phyloP scores from a whole-genome alignment of 1,140 invertebrate species.

The Drosophila pectinifera region DNA sequence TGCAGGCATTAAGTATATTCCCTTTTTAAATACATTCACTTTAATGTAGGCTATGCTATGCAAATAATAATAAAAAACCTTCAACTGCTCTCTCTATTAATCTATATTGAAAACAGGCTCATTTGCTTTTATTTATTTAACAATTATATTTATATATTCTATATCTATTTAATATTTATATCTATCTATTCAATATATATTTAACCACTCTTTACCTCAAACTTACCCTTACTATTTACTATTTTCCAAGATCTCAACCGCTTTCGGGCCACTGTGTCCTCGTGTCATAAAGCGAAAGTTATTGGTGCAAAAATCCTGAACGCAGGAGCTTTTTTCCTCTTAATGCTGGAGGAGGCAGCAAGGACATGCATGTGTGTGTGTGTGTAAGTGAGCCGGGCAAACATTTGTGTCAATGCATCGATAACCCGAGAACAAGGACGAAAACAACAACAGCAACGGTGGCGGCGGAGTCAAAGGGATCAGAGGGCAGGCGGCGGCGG shows the following conservation, averaged over 20 bases:
- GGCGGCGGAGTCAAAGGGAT: conserved; percentile 55
- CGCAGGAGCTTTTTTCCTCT: conserved; percentile 29
- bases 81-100: too few species aligned
- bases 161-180: too few species aligned
- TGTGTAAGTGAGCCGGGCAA: conserved; percentile 43
- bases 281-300: conserved; percentile 58
- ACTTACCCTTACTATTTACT: too few species aligned
- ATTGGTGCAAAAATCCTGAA: conserved; percentile 63
- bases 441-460: conserved; percentile 33
- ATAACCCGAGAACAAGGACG: conserved; percentile 59
- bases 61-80: background rate
- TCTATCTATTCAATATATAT: too few species aligned
- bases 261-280: background rate
- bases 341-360: conserved; percentile 10
- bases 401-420: conserved; percentile 77
- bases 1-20: background rate
- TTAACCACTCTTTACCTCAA: too few species aligned
- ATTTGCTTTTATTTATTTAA: too few species aligned
- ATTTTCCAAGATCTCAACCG: too few species aligned
- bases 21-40: too few species aligned
- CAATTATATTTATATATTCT: too few species aligned
- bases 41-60: background rate
- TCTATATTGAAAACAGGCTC: too few species aligned
- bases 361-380: background rate
- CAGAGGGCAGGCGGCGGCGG: conserved; percentile 24